Conservation (phyloP, 2,888 invertebrate genomes). For the Strigamia crassipes region DNA sequence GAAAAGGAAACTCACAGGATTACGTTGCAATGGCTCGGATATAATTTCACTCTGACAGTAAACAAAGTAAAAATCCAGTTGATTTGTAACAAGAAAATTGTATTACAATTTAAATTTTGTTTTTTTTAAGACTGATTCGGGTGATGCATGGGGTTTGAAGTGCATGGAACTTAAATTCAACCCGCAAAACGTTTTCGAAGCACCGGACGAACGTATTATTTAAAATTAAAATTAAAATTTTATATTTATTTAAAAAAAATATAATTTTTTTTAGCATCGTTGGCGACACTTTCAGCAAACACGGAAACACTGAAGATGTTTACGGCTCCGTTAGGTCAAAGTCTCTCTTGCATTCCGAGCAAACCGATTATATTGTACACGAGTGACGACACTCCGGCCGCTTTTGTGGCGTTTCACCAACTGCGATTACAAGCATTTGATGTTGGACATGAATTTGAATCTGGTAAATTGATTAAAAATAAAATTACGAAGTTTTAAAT, state of each 20-base stretch:
- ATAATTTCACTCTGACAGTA: neutral
- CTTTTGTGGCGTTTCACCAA: constrained; percentile 69
- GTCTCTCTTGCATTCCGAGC: constrained; percentile 77
- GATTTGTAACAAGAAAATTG: neutral
- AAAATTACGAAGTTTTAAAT: neutral
- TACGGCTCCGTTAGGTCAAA: constrained; percentile 65
- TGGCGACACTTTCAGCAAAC: neutral
- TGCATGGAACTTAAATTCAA: constrained; percentile 1
- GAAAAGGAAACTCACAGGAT: neutral
- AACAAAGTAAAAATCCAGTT: neutral
- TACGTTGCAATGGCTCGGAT: neutral
- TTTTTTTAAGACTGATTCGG: neutral
- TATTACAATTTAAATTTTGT: neutral
- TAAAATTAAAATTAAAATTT: neutral
- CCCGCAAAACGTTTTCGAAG: neutral
- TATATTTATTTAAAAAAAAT: neutral
- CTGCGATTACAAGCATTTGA: constrained; percentile 85
- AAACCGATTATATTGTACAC: constrained; percentile 64
- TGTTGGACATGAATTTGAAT: constrained; percentile 76
- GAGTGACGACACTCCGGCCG: constrained; percentile 62
- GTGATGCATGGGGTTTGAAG: neutral
- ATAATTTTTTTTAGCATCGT: neutral
- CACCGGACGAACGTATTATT: neutral
- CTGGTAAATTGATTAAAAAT: constrained; percentile 56
- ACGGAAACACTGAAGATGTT: neutral